phyloP scores from a whole-genome alignment of 2,113 vertebrate species.

The Opisthocomus hoazin region DNA sequence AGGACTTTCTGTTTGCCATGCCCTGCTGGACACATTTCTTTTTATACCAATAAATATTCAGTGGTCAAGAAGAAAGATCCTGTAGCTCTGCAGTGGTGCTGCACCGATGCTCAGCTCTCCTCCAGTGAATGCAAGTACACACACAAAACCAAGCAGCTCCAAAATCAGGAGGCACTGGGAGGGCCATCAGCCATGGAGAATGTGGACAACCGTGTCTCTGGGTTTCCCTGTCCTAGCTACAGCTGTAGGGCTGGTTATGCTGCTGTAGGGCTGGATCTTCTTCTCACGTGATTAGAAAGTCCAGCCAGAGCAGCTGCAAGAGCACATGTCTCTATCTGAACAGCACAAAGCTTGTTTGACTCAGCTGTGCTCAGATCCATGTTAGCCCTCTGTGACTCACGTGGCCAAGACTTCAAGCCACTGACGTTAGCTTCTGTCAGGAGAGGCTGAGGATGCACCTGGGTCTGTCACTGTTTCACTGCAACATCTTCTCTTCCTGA shows the following conservation, averaged over 20 bases:
- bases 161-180: neutral
- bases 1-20: neutral
- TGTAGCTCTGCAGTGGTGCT: neutral
- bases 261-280: neutral
- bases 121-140: neutral
- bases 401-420: neutral
- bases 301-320: neutral
- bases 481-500: neutral
- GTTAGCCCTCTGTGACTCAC: neutral
- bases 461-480: neutral
- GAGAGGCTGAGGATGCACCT: neutral
- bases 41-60: neutral
- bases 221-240: neutral
- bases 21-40: neutral
- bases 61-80: neutral
- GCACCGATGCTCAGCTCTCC: neutral
- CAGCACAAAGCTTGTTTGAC: neutral
- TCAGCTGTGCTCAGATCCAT: neutral
- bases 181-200: neutral
- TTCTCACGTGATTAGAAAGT: neutral
- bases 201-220: fast-evolving
- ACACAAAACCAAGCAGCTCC: neutral
- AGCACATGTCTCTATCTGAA: neutral
- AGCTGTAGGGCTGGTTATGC: neutral
- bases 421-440: neutral